phyloP scores from a whole-genome alignment of 2,888 invertebrate genomes.

The Phanerotoma sp. region DNA sequence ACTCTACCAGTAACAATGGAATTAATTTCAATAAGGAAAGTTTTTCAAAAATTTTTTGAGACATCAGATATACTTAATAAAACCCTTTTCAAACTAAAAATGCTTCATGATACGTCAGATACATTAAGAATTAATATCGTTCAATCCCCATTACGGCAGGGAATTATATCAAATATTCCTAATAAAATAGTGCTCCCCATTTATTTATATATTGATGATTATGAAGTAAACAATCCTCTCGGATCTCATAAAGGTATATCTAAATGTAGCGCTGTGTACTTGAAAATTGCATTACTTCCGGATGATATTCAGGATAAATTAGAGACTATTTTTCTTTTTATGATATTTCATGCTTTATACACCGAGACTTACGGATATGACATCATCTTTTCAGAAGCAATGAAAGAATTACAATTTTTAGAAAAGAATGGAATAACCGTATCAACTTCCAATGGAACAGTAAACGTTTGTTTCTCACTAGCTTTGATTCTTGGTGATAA shows the following conservation, averaged over 20 bases:
- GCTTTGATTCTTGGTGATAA: conserved; percentile 31
- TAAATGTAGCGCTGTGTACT: conserved; percentile 30
- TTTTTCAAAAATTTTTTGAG: background rate
- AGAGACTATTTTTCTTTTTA: conserved; percentile 29
- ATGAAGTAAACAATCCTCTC: conserved; percentile 30
- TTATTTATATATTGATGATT: conserved; percentile 31
- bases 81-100: background rate
- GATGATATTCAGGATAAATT: conserved; percentile 24
- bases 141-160: conserved; percentile 6
- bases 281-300: conserved; percentile 26
- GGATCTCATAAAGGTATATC: conserved; percentile 28
- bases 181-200: conserved; percentile 25
- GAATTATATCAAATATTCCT: background rate
- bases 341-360: conserved; percentile 26
- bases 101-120: background rate
- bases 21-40: background rate
- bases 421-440: conserved; percentile 25
- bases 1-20: too few species aligned
- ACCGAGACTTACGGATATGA: conserved; percentile 22
- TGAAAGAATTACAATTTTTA: conserved; percentile 27
- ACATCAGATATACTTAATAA: background rate
- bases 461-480: conserved; percentile 23
- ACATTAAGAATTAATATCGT: conserved; percentile 1
- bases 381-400: conserved; percentile 24
- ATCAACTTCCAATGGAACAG: background rate